Evolutionary conservation across 1,140 invertebrate genomes (phyloP).

Genomic region (Cydia strobilella): DNA sequence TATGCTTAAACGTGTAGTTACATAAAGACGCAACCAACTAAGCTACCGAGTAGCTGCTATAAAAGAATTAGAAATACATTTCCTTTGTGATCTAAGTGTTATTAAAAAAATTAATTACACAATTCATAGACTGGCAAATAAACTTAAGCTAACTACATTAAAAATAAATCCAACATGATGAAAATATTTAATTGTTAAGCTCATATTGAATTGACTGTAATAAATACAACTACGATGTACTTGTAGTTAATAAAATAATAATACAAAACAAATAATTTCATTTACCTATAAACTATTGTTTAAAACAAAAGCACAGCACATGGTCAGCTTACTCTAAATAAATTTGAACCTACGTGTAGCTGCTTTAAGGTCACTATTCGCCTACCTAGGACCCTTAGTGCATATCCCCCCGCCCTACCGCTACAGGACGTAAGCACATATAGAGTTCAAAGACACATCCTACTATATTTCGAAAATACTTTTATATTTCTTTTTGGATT

Average conservation of each 20-base stretch:
- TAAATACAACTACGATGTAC: conserved; percentile 67
- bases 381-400: conserved; percentile 73
- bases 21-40: conserved; percentile 71
- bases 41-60: conserved; percentile 68
- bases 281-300: conserved; percentile 70
- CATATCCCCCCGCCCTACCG: conserved; percentile 44
- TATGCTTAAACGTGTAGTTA: conserved; percentile 64
- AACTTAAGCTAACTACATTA: conserved; percentile 50
- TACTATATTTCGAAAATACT: conserved; percentile 70
- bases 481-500: conserved; percentile 57
- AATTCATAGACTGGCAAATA: conserved; percentile 58
- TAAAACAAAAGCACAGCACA: conserved; percentile 80
- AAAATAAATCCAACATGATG: conserved; percentile 53
- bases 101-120: conserved; percentile 52
- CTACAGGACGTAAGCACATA: conserved; percentile 78
- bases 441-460: conserved; percentile 76
- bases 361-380: conserved; percentile 68
- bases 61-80: conserved; percentile 66
- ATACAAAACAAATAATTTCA: conserved; percentile 74
- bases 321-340: conserved; percentile 77
- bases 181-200: conserved; percentile 60
- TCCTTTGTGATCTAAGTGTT: conserved; percentile 67
- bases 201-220: conserved; percentile 71
- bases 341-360: conserved; percentile 67
- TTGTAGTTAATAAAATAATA: conserved; percentile 61